Evolutionary conservation across 2,113 vertebrate species (phyloP), one percentile per base, ranked within the genome.

Genomic region (Grantiella picta): DNA sequence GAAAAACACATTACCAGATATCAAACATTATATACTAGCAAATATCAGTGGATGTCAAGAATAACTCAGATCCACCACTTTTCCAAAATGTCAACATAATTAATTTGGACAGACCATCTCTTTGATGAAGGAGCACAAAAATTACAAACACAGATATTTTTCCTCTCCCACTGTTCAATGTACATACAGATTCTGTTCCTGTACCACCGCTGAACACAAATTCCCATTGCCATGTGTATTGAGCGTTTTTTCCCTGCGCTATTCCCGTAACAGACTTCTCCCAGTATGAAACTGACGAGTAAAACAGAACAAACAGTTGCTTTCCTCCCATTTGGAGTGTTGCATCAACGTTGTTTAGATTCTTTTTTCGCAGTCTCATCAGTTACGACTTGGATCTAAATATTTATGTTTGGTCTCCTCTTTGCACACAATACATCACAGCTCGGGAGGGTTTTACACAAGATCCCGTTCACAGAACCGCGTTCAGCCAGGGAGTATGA

Each of bases 171-270:
- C 10, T 45, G 19, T 42, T 86, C 45, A 45, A 10, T 10, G 11
- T 4, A 42, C 12, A 21, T 6, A 38, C 23, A 69, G 28, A 38
- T 54, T 52, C 56, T 21, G 57, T 15, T 40, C 57, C 86, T 80
- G 25, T 27, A 42, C 21, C 54, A 31, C 52, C 22, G 49, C 40
- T 24, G 45, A 75, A 68, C 49, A 31, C 1, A 18, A 44, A 42
- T 14, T 19, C 18, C 24, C 23, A 7, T 0, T 31, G 49, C 22
- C 24, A 12, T 5, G 28, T 4, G 47, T 2, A 15, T 0, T 0
- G 21, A 90, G 66, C 4, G 10, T 50, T 50, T 38, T 18, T 49
- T 27, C 73, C 69, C 70, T 29, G 57, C 6, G 33, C 15, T 60
- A 44, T 10, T 35, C 70, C 24, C 40, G 3, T 4, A 19, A 10